phyloP scores from a whole-genome alignment of 2,797 vertebrate species.

The Sandelia bainsii region DNA sequence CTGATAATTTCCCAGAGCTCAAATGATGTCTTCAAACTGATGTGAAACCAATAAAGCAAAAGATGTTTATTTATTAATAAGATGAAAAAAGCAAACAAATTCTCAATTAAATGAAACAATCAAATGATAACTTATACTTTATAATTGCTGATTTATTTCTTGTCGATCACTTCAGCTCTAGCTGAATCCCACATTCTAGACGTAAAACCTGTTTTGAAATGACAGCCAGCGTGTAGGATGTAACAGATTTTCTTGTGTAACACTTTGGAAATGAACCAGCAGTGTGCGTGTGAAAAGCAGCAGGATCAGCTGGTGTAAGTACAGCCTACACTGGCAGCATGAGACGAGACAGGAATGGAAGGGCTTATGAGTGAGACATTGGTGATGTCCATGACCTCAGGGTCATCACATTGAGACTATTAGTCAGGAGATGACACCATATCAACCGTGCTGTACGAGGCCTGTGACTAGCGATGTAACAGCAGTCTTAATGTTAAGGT shows the following conservation, averaged over 20 bases:
- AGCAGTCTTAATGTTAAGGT: background rate
- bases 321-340: constrained; percentile 17
- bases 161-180: background rate
- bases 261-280: constrained; percentile 43
- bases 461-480: background rate
- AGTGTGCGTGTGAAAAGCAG: constrained; percentile 23
- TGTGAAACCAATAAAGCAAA: too few species aligned
- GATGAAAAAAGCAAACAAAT: too few species aligned
- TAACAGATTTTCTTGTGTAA: constrained; percentile 50
- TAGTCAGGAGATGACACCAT: constrained; percentile 43
- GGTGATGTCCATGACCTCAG: constrained; percentile 47
- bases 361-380: constrained; percentile 50
- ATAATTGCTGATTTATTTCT: background rate
- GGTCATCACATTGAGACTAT: constrained; percentile 49
- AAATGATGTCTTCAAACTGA: too few species aligned
- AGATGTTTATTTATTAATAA: too few species aligned
- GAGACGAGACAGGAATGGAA: constrained; percentile 49
- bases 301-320: constrained; percentile 29
- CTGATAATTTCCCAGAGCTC: too few species aligned
- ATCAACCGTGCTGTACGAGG: constrained; percentile 25
- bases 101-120: background rate
- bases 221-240: background rate
- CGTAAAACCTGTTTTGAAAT: background rate
- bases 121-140: background rate
- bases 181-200: background rate